A percentile compares a stretch with the other conserved stretches of the same genome.
Conservation (phyloP, 2,888 invertebrate species). For the Tachina fera region DNA sequence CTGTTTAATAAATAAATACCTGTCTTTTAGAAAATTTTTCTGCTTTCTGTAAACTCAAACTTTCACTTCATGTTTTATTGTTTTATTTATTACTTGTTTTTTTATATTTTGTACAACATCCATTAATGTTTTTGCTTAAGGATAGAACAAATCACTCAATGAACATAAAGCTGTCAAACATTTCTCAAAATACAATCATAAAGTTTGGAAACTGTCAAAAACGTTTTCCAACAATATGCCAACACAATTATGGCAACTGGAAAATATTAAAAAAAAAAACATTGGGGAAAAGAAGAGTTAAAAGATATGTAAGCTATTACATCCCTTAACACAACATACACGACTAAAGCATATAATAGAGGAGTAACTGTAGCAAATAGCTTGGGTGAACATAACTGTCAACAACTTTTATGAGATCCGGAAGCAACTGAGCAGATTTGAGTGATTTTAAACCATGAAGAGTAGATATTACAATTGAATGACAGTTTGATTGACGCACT, state of each 20-base stretch:
- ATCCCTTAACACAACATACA: slow-evolving; percentile 18
- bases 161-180: slow-evolving; percentile 54
- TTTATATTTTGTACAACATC: background rate
- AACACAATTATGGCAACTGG: background rate
- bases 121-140: background rate
- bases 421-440: slow-evolving; percentile 29
- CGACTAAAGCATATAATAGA: background rate
- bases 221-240: slow-evolving; percentile 52
- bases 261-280: background rate
- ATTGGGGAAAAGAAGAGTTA: slow-evolving; percentile 1
- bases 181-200: slow-evolving; percentile 51
- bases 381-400: slow-evolving; percentile 26
- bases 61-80: background rate
- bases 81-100: background rate
- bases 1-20: no score
- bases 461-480: slow-evolving; percentile 20
- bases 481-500: slow-evolving; percentile 49
- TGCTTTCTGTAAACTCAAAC: background rate
- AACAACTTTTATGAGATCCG: slow-evolving; percentile 25
- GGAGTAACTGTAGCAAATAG: slow-evolving; percentile 6
- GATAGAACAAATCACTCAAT: slow-evolving; percentile 13
- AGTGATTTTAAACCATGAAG: slow-evolving; percentile 13
- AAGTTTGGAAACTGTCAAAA: slow-evolving; percentile 56
- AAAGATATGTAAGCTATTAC: slow-evolving; percentile 21
- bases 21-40: background rate